These are phyloP conservation scores for Volucella zonaria DNA, from an alignment of 2,888 invertebrate species.

Conservation along the genomic window DNA sequence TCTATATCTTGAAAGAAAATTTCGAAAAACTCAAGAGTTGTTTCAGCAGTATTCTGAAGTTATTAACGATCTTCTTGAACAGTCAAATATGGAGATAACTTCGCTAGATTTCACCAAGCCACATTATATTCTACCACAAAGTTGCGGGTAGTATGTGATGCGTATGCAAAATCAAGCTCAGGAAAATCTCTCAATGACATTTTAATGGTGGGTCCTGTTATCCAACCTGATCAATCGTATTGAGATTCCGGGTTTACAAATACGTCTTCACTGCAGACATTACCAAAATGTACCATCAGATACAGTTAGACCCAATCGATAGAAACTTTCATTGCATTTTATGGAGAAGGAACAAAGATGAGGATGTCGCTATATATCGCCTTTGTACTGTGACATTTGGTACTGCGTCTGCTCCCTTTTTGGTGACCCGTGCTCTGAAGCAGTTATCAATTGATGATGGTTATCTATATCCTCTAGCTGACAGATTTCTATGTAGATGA, in stretches of 20 bases:
- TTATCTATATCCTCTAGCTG: too few species aligned
- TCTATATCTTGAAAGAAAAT: too few species aligned
- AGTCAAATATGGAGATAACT: too few species aligned
- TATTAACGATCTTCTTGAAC: too few species aligned
- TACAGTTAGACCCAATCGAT: constrained; percentile 9
- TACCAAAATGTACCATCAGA: constrained; percentile 41
- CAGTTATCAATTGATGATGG: background rate
- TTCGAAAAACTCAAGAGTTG: too few species aligned
- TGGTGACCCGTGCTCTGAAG: constrained; percentile 20
- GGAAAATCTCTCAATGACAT: constrained; percentile 56
- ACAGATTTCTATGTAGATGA: constrained; percentile 21
- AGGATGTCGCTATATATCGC: too few species aligned
- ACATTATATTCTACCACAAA: too few species aligned
- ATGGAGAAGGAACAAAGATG: too few species aligned
- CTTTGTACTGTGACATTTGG: constrained; percentile 4
- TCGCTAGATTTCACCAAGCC: too few species aligned
- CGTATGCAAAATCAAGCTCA: too few species aligned
- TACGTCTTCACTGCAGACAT: constrained; percentile 27
- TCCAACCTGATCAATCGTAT: constrained; percentile 48
- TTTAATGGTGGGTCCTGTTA: constrained; percentile 37
- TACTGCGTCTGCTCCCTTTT: background rate
- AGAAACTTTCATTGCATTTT: constrained; percentile 2
- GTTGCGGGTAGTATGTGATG: too few species aligned
- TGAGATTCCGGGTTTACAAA: constrained; percentile 36
- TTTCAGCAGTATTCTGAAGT: too few species aligned